A percentile compares a stretch with the other conserved stretches of the same genome.
Conservation (phyloP, 1,140 invertebrate genomes). For the Micrasema longulum region DNA sequence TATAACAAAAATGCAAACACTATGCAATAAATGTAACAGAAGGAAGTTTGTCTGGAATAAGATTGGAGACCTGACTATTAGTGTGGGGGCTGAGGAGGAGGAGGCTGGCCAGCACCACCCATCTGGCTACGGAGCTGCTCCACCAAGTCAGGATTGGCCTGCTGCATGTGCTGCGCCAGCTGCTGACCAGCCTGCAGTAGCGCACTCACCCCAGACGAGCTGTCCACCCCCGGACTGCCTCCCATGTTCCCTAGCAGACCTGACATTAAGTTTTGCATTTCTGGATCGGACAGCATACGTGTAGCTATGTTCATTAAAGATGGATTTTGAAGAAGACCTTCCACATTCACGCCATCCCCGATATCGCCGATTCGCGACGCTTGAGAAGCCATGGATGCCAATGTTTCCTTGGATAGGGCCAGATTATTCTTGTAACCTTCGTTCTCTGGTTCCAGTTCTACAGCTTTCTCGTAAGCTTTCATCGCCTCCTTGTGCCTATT, state of each 20-base stretch:
- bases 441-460: slow-evolving; percentile 93
- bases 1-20: too few relatives aligned
- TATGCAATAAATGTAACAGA: too few relatives aligned
- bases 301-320: slow-evolving; percentile 82
- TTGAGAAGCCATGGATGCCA: slow-evolving; percentile 55
- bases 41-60: background rate
- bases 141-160: slow-evolving; percentile 64
- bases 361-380: too few relatives aligned
- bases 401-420: slow-evolving; percentile 67
- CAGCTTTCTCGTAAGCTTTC: slow-evolving; percentile 87
- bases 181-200: slow-evolving; percentile 64
- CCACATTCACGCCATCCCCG: slow-evolving; percentile 69
- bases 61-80: background rate
- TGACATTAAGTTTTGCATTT: slow-evolving; percentile 78
- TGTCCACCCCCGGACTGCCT: slow-evolving; percentile 42
- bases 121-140: slow-evolving; percentile 63
- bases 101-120: slow-evolving; percentile 56
- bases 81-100: slow-evolving; percentile 41
- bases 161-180: slow-evolving; percentile 66
- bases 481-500: slow-evolving; percentile 85
- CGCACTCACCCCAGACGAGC: slow-evolving; percentile 58
- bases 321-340: slow-evolving; percentile 78
- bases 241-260: slow-evolving; percentile 59
- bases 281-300: slow-evolving; percentile 82
- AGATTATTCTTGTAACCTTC: slow-evolving; percentile 92